These are phyloP conservation scores for Cabera pusaria DNA, from an alignment of 2,888 invertebrate genomes.

Conservation along the genomic window DNA sequence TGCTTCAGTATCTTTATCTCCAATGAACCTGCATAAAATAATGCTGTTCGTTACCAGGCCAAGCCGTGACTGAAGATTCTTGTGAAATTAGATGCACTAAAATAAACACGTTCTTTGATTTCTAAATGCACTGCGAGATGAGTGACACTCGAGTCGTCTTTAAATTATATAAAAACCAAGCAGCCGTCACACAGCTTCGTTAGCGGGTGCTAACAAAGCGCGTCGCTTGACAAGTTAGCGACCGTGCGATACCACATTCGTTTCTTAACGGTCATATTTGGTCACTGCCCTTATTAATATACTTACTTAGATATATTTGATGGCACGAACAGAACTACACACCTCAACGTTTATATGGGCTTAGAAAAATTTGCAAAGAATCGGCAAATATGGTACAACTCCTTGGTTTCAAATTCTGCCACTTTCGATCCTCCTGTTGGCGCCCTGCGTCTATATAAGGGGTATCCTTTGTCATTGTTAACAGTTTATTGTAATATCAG, in stretches of 20 bases:
- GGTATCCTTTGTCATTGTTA: constrained; percentile 14
- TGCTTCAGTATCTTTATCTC: too few relatives aligned
- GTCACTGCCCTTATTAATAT: constrained; percentile 33
- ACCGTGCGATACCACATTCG: too few relatives aligned
- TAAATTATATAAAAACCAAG: constrained; percentile 14
- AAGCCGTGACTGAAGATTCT: too few relatives aligned
- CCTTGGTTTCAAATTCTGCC: too few relatives aligned
- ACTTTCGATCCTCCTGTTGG: constrained; percentile 32
- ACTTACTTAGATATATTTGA: constrained; percentile 33
- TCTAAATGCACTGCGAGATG: too few relatives aligned
- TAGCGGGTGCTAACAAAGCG: constrained; percentile 30
- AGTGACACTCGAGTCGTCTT: too few relatives aligned
- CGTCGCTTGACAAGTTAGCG: constrained; percentile 16
- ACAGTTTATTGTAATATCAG: background rate
- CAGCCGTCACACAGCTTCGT: constrained; percentile 30
- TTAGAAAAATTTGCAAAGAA: constrained; percentile 22
- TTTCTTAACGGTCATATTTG: constrained; percentile 12
- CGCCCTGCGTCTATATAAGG: constrained; percentile 4
- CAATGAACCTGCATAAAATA: too few relatives aligned
- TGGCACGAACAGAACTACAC: constrained; percentile 27
- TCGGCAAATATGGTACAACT: constrained; percentile 29
- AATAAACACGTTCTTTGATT: too few relatives aligned
- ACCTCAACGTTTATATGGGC: constrained; percentile 13
- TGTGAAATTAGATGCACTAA: too few relatives aligned
- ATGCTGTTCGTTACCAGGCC: too few relatives aligned